Conservation (phyloP, 2,113 vertebrate genomes). For the Pantherophis guttatus region DNA sequence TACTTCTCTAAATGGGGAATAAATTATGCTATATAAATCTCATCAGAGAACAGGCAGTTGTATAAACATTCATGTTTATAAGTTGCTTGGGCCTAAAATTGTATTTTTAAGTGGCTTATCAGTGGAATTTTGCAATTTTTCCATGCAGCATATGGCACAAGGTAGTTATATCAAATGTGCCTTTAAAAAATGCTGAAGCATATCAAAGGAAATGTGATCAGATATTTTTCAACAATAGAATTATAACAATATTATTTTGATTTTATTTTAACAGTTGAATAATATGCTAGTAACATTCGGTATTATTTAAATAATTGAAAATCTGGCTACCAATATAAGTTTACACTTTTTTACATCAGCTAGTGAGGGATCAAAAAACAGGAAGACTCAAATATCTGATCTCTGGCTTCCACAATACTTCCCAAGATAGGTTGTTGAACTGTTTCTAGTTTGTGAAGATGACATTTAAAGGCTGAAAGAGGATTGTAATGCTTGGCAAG, state of each 20-base stretch:
- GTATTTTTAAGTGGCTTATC: background rate
- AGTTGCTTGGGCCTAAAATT: background rate
- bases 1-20: background rate
- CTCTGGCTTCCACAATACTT: background rate
- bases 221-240: slow-evolving; percentile 49
- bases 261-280: slow-evolving; percentile 60
- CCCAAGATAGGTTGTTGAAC: background rate
- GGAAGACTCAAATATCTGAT: background rate
- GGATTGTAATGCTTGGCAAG: background rate
- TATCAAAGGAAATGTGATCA: slow-evolving; percentile 54
- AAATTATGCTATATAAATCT: background rate
- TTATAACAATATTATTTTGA: slow-evolving; percentile 41
- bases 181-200: slow-evolving; percentile 35
- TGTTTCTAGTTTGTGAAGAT: background rate
- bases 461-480: background rate
- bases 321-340: slow-evolving; percentile 33
- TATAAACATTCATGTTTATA: background rate
- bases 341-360: slow-evolving; percentile 45
- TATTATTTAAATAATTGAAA: slow-evolving; percentile 34
- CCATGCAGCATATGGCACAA: slow-evolving; percentile 33
- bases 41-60: background rate
- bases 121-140: slow-evolving; percentile 36
- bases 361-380: slow-evolving; percentile 17
- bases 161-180: background rate
- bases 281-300: slow-evolving; percentile 44